Conservation (phyloP, 2,113 vertebrate genomes). For the Acrocephalus arundinaceus region DNA sequence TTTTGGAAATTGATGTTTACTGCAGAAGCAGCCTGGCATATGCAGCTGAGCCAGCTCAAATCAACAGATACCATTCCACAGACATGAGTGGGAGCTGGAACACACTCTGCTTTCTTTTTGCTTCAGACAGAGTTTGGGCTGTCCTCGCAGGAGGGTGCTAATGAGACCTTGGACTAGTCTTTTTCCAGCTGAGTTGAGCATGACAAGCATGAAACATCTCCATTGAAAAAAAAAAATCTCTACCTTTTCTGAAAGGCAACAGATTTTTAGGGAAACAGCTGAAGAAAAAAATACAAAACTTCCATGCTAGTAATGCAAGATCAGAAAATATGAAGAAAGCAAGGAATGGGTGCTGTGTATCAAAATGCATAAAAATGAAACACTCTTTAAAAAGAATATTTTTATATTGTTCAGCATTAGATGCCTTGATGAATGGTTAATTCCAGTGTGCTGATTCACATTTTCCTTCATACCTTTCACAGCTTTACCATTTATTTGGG, state of each 20-base stretch:
- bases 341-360: not conserved
- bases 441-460: not conserved
- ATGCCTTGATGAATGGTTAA: not conserved
- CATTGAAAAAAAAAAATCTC: not conserved
- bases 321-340: not conserved
- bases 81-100: not conserved
- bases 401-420: not conserved
- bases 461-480: not conserved
- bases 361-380: not conserved
- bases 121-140: not conserved
- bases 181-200: not conserved
- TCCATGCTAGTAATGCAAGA: not conserved
- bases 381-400: not conserved
- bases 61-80: not conserved
- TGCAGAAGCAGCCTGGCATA: not conserved
- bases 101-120: not conserved
- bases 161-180: not conserved
- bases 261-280: not conserved
- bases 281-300: not conserved
- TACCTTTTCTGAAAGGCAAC: not conserved
- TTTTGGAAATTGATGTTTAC: not conserved
- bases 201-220: not conserved
- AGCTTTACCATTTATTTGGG: not conserved
- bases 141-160: not conserved
- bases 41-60: not conserved